phyloP scores from a whole-genome alignment of 2,797 vertebrate species.

The Tolypeutes matacus region DNA sequence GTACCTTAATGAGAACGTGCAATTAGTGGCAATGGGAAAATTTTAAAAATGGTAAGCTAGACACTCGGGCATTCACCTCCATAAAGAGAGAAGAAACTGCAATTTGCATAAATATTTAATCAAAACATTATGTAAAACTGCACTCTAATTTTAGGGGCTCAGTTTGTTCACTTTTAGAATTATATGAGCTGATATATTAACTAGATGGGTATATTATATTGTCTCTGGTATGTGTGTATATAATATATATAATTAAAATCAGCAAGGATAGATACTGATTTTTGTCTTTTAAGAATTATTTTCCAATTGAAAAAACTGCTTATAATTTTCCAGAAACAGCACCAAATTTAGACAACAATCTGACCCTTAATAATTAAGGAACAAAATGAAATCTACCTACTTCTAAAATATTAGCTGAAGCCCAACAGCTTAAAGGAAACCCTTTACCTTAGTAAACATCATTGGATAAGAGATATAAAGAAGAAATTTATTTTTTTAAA shows the following conservation, averaged over 20 bases:
- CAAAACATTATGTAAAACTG: not conserved
- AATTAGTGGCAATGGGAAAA: not conserved
- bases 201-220: not conserved
- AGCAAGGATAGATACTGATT: not conserved
- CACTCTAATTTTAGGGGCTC: not conserved
- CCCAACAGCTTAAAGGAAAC: not conserved
- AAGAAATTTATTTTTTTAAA: not conserved
- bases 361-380: not conserved
- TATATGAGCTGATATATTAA: not conserved
- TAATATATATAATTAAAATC: not conserved
- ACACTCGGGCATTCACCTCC: not conserved
- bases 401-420: not conserved
- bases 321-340: not conserved
- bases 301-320: not conserved
- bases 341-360: not conserved
- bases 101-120: constrained; percentile 12
- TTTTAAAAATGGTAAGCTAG: not conserved
- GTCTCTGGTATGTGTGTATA: not conserved
- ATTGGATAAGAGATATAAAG: not conserved
- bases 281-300: constrained; percentile 7
- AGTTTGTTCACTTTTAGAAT: constrained; percentile 24
- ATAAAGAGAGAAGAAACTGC: constrained; percentile 3
- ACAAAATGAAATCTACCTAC: not conserved
- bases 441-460: not conserved
- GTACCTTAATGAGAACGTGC: not conserved